Conservation (phyloP, 2,113 vertebrate species). For the Orycteropus afer region DNA sequence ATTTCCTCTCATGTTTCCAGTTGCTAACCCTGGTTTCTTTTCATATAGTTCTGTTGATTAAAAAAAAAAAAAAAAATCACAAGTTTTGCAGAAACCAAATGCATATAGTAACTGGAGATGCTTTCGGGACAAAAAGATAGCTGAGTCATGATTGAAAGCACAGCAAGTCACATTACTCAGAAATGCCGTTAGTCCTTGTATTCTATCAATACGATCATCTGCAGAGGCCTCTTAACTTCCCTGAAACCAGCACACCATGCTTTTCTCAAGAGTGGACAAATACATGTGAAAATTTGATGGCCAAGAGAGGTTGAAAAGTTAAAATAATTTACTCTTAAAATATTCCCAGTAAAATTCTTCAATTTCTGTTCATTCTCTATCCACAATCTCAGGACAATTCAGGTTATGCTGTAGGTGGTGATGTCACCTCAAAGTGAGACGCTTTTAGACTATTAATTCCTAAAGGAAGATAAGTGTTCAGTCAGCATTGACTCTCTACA, state of each 20-base stretch:
- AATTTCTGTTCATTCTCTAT: background rate
- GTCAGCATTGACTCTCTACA: background rate
- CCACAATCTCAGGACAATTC: background rate
- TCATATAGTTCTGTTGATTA: conserved; percentile 18
- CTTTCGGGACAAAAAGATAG: background rate
- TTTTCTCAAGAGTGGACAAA: background rate
- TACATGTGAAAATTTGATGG: background rate
- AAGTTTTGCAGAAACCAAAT: conserved; percentile 37
- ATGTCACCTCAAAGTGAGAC: background rate
- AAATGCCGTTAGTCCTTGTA: background rate
- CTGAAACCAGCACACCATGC: background rate
- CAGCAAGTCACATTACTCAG: background rate
- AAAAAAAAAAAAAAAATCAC: background rate
- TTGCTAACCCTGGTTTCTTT: background rate
- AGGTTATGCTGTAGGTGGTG: background rate
- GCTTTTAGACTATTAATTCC: background rate
- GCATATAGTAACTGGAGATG: background rate
- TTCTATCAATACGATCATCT: background rate
- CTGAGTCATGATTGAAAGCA: background rate
- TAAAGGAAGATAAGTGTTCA: background rate
- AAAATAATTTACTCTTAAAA: background rate
- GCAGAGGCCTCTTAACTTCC: background rate
- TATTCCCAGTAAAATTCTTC: background rate
- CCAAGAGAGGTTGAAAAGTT: background rate
- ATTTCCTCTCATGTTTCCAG: background rate